phyloP scores from a whole-genome alignment of 2,797 vertebrate genomes.

The Gymnothorax reevesii region DNA sequence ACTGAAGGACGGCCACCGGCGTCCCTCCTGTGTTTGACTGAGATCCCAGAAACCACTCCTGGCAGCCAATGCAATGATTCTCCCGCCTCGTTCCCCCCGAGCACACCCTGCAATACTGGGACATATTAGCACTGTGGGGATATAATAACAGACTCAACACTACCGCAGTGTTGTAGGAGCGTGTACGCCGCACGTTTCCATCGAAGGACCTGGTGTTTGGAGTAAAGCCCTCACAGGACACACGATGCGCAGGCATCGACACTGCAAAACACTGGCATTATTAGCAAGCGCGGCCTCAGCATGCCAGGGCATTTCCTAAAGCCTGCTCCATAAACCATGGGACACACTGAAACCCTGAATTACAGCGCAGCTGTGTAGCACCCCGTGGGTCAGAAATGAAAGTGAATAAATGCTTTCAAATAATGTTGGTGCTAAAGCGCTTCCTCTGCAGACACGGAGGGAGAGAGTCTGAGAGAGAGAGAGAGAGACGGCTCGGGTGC shows the following conservation, averaged over 20 bases:
- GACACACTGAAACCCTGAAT: conserved; percentile 76
- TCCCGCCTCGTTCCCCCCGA: neutral
- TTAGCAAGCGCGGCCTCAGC: conserved; percentile 74
- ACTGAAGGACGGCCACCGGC: conserved; percentile 15
- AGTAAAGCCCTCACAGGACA: neutral
- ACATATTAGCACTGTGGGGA: neutral
- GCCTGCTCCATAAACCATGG: conserved; percentile 66
- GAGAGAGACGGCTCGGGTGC: conserved; percentile 43
- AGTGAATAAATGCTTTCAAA: conserved; percentile 88
- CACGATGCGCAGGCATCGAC: conserved; percentile 80
- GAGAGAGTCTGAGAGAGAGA: neutral
- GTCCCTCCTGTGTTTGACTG: neutral
- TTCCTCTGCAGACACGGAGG: conserved; percentile 68
- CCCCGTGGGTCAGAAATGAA: conserved; percentile 75
- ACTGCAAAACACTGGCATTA: conserved; percentile 79
- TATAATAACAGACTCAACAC: neutral
- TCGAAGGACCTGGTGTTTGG: conserved; percentile 5
- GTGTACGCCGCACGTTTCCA: neutral
- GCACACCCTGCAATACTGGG: neutral
- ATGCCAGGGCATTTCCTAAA: conserved; percentile 63
- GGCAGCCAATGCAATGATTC: neutral
- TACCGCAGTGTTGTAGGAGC: neutral
- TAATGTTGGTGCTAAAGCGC: conserved; percentile 59
- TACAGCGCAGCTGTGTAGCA: conserved; percentile 68
- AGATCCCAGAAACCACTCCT: conserved; percentile 14